Conservation (phyloP, 2,797 vertebrate genomes). For the Emydoidea blandingii region DNA sequence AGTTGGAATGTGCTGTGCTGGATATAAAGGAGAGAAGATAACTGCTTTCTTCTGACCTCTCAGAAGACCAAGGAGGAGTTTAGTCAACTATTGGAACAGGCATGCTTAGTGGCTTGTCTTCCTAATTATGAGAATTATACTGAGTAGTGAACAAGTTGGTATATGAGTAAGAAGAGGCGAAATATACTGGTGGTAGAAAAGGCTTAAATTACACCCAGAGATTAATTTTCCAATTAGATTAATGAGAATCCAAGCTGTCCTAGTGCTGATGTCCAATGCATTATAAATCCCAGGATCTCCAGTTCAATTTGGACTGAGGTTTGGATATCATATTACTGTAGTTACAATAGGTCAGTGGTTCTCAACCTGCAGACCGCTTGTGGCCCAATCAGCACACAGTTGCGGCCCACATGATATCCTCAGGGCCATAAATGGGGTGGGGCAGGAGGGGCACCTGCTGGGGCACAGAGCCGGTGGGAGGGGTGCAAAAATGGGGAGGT, state of each 20-base stretch:
- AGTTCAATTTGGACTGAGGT: not conserved
- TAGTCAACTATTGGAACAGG: not conserved
- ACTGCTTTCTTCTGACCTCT: not conserved
- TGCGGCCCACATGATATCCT: too few species aligned
- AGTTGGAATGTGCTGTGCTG: not conserved
- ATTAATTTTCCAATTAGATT: not conserved
- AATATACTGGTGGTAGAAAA: not conserved
- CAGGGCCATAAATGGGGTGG: too few species aligned
- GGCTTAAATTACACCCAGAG: conserved; percentile 15
- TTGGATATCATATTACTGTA: not conserved
- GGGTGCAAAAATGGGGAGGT: too few species aligned
- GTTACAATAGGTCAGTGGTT: not conserved
- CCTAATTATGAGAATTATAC: not conserved
- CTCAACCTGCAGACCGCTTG: too few species aligned
- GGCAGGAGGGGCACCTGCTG: too few species aligned
- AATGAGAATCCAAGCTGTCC: not conserved
- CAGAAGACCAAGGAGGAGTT: not conserved
- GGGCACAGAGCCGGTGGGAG: too few species aligned
- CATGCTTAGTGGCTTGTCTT: not conserved
- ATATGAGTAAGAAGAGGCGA: not conserved
- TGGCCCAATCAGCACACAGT: too few species aligned
- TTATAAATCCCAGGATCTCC: not conserved
- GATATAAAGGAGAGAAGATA: not conserved
- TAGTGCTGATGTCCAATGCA: not conserved
- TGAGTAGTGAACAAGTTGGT: not conserved